Conservation (phyloP, 2,888 invertebrate genomes). For the Lasiommata megera region DNA sequence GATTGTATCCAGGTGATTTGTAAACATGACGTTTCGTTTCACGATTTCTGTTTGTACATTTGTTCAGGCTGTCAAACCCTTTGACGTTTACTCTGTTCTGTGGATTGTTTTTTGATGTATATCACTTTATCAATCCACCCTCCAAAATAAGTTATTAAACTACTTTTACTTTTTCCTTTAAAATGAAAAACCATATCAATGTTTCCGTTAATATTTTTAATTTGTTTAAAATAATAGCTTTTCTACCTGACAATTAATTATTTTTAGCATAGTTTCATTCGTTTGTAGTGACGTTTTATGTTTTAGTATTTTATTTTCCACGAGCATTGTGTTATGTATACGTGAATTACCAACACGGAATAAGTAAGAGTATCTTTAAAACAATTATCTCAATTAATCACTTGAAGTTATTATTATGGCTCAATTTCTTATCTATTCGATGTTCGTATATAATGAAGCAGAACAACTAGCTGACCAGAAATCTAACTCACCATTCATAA, state of each 20-base stretch:
- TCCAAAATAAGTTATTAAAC: constrained; percentile 27
- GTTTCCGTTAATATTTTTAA: constrained; percentile 39
- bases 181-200: constrained; percentile 24
- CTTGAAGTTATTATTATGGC: too few relatives aligned
- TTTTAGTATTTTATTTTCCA: constrained; percentile 15
- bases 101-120: background rate
- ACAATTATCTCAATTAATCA: too few relatives aligned
- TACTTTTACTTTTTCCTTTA: constrained; percentile 11
- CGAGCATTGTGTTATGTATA: constrained; percentile 46
- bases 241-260: constrained; percentile 68
- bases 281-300: constrained; percentile 32
- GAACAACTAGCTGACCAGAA: too few relatives aligned
- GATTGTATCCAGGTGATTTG: too few relatives aligned
- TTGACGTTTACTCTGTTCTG: too few relatives aligned
- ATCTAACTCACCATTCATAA: too few relatives aligned
- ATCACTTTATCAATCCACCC: background rate
- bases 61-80: too few relatives aligned
- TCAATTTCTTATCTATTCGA: too few relatives aligned
- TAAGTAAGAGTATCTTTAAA: too few relatives aligned
- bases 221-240: constrained; percentile 42
- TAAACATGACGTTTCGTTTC: too few relatives aligned
- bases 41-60: too few relatives aligned
- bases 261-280: constrained; percentile 45
- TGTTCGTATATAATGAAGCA: too few relatives aligned
- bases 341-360: constrained; percentile 25